These are phyloP conservation scores for Mormoops blainvillei DNA, from an alignment of 2,113 vertebrate species.

Conservation along the genomic window DNA sequence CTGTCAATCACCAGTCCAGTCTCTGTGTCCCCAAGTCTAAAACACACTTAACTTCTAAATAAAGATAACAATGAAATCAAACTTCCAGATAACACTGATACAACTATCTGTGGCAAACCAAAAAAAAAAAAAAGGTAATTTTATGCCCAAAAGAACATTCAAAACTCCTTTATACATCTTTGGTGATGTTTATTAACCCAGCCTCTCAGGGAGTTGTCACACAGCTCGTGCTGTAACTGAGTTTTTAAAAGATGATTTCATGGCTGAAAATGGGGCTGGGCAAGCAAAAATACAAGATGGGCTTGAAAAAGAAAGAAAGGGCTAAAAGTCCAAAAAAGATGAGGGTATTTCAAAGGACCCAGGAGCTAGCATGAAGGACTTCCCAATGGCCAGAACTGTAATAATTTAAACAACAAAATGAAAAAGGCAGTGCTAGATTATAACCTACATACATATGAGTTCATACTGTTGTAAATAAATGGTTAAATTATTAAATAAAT, in stretches of 20 bases:
- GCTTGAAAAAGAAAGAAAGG: background rate
- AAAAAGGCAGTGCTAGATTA: background rate
- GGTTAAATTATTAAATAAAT: background rate
- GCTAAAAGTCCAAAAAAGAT: background rate
- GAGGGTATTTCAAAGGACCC: background rate
- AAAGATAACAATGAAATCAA: background rate
- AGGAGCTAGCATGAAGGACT: background rate
- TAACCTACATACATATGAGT: background rate
- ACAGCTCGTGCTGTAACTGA: background rate
- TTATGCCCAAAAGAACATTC: background rate
- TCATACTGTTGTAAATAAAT: background rate
- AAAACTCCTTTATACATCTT: background rate
- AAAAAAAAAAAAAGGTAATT: background rate
- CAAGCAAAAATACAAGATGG: background rate
- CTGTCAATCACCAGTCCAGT: background rate
- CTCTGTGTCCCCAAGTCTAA: background rate
- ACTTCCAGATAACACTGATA: background rate
- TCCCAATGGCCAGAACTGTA: background rate
- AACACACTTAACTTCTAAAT: background rate
- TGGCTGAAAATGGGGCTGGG: background rate
- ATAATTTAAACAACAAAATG: background rate
- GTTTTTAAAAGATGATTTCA: background rate
- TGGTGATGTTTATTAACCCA: background rate
- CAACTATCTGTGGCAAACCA: background rate
- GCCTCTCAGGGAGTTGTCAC: background rate